These are phyloP conservation scores for Toxotes chatareus DNA, from an alignment of 2,113 vertebrate species.

Conservation along the genomic window DNA sequence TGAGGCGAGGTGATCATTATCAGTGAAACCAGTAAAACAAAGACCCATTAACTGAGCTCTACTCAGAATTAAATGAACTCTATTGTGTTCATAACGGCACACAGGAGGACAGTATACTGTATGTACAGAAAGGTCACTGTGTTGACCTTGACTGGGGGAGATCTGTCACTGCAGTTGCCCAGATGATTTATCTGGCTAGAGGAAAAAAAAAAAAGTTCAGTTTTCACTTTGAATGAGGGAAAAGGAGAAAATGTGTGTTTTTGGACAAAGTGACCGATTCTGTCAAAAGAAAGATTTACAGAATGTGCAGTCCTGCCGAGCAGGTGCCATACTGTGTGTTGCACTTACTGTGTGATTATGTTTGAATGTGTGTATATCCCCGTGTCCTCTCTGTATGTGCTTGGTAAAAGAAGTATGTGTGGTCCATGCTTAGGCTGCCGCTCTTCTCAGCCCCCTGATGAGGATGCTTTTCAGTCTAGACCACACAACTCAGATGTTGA, in stretches of 20 bases:
- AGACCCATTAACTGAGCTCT: constrained; percentile 24
- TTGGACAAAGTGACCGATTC: not conserved
- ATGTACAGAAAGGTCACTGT: constrained; percentile 13
- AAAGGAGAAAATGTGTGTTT: not conserved
- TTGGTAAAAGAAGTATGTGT: constrained; percentile 40
- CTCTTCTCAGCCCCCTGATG: constrained; percentile 47
- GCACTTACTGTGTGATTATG: not conserved
- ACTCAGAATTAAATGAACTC: constrained; percentile 47
- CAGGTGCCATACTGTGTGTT: constrained; percentile 19
- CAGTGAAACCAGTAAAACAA: constrained; percentile 59
- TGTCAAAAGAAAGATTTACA: constrained; percentile 4
- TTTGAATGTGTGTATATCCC: not conserved
- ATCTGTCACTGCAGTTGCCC: not conserved
- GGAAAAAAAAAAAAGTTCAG: not conserved
- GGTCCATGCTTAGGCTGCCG: constrained; percentile 33
- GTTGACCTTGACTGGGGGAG: constrained; percentile 3
- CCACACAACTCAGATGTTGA: constrained; percentile 59
- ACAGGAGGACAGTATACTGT: not conserved
- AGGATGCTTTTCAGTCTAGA: constrained; percentile 55
- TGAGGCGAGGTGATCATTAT: constrained; percentile 40
- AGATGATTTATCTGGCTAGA: not conserved
- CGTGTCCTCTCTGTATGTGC: constrained; percentile 21
- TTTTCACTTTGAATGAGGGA: not conserved
- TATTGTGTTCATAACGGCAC: constrained; percentile 42
- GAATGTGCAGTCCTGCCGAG: not conserved